Base-by-base conservation (phyloP, 1,140 invertebrate genomes). In the Gonatopus flavifemur region DNA sequence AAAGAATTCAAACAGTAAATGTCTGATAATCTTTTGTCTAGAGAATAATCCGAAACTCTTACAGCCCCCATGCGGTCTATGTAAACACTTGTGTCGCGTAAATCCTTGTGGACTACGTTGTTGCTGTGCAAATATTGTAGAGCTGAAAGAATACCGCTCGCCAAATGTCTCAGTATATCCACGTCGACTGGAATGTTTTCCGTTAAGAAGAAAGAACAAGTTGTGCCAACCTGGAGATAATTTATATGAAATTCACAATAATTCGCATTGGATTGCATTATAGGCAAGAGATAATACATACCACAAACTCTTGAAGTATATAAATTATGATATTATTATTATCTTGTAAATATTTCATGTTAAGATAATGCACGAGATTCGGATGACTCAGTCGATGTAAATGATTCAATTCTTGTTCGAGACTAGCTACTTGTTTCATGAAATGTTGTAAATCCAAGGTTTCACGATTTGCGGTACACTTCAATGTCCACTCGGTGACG, bases 21-120 rank as follows among this genome's bases (percentile, higher is more conserved):
- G 45, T 86, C 82, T 16, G 74, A 74, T 32, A 88, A 52, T 66
- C 83, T 79, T 71, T 83, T 84, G 35, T 90, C 84, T 32, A 91
- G 69, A 39, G 88, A 88, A 69, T 85, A 91, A 74, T 90, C 88
- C 4, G 83, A 80, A 19, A 91, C 62, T 64, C 82, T 82, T 20
- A 87, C 73, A 19, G 66, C 41, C 22, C 81, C 85, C 21, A 62
- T 66, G n/a, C 77, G 75, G 57, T 84, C 82, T 50, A 88, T 80
- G 61, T 86, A 86, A 30, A 90, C 79, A 58, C 83, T 87, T 8
- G 81, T 80, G 39, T 84, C 82, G 12, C 84, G 72, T 7, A 93
- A 64, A 74, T 88, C 84, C 65, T 87, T 88, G 67, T 93, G 89
- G 1, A 89, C 86, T 7, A 92, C 83, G 59, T 87, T 87, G 64